Base-by-base conservation (phyloP, 2,797 vertebrate genomes). In the Coranthus polyacanthus region DNA sequence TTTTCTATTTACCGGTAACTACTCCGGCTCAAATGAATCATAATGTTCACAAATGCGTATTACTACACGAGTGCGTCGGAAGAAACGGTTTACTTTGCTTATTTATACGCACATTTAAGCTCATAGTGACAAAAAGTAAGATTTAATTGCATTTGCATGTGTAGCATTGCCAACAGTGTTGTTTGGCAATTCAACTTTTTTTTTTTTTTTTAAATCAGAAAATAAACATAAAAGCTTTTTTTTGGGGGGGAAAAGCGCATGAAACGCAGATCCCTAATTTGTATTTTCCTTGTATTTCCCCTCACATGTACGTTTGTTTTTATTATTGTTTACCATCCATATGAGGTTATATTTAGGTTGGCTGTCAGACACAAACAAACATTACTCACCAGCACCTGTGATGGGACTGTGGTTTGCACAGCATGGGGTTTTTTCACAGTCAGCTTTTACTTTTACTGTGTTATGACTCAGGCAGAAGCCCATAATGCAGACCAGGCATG, bases 351-450 rank as follows among this genome's bases (percentile, higher is more conserved):
- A 85, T 86, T 88, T 88, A 86, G 84, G 9, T 69, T 83, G 61
- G 70, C 72, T 68, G 72, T 66, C 82, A 72, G 71, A 83, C 68
- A 71, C 67, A 59, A 71, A 79, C 74, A 75, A 47, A 70, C 69
- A 63, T 89, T 82, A 79, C 72, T 88, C 85, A 83, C 65, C 77
- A 83, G 85, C 88, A 90, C 88, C 88, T 90, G 89, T 46, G 88
- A 84, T 67, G 81, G 84, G 73, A 73, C 70, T 77, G 78, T 79
- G 84, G 81, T 75, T 26, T 80, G 6, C 76, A 54, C 90, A 89
- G 87, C 82, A 61, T 69, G 88, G 62, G 58, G 72, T 75, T 26
- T 26, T 76, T 81, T 84, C 83, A 78, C 86, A 81, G 74, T 68
- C 73, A 81, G 86, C 82, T 77, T 79, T 82, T 81, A 75, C 80